Base-by-base conservation (phyloP, 2,888 invertebrate genomes). In the Amphipoea lucens region DNA sequence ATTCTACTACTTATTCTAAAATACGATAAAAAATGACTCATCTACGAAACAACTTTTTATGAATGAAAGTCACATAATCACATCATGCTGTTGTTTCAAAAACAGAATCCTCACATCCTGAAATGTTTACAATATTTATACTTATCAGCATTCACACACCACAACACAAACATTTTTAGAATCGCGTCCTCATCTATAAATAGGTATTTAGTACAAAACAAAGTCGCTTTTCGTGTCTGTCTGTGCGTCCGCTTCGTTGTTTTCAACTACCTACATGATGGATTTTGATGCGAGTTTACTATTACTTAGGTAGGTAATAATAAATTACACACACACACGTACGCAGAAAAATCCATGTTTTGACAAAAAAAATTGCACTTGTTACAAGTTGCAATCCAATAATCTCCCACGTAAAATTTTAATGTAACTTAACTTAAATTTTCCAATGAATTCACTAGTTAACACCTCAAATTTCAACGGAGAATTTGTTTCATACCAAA, bases 91-190 rank as follows among this genome's bases (percentile, higher is more conserved):
- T 80, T 63, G 48, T 68, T 42, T 36, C 71, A 68, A 63, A 69
- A 85, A 85, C 51, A 79, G 66, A 29, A 54, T 60, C 14, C 62
- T 63, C 57, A 36, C 57, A 65, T 78, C 42, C 60, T 60, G 65
- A 29, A 83, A n/a, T 83, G 2, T 48, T 69, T 23, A 76, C 17
- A 83, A 70, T 70, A 66, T 84, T 69, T 63, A 78, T 84, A 60
- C 23, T 40, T 60, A 66, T 45, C 69, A 66, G 36, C n/a, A 69
- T 74, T 65, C 65, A 17, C 78, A 60, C 45, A 66, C 40, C 45
- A 67, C 80, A 79, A 85, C 42, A 71, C 67, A 69, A 65, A 60
- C 79, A 70, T 71, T 69, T 80, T 65, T 51, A 69, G 62, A 85
- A 85, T 73, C 36, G 63, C 45, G 40, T 81, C 45, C 5, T 80